Evolutionary conservation across 2,113 vertebrate species (phyloP).

Genomic region (Arvicanthis niloticus): DNA sequence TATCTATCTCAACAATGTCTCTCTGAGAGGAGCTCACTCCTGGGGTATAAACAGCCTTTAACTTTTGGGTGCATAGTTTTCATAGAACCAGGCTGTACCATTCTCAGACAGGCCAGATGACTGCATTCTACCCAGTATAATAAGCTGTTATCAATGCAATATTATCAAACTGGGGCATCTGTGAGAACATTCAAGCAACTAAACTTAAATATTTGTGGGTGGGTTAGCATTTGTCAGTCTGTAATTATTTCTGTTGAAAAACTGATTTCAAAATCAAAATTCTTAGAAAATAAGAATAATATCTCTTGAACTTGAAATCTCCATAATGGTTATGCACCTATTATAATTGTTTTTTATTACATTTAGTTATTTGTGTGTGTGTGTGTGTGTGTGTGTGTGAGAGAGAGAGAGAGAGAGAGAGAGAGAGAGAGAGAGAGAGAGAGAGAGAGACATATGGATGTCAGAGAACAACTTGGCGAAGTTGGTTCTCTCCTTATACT

Average conservation of each 20-base stretch:
- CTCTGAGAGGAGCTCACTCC: background rate
- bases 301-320: background rate
- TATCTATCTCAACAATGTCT: background rate
- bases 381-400: background rate
- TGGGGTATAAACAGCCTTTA: background rate
- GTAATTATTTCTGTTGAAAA: slow-evolving; percentile 1
- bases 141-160: background rate
- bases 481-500: background rate
- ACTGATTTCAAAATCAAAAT: slow-evolving; percentile 19
- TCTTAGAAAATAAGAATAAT: background rate
- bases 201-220: background rate
- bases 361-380: background rate
- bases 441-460: background rate
- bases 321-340: background rate
- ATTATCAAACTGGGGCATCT: background rate
- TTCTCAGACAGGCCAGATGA: background rate
- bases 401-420: background rate
- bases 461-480: background rate
- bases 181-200: background rate
- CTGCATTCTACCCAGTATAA: background rate
- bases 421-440: background rate
- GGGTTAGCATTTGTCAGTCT: background rate
- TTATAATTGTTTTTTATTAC: background rate
- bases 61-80: background rate
- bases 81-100: background rate